phyloP scores from a whole-genome alignment of 2,888 invertebrate genomes.

The Heliothis peltigera region DNA sequence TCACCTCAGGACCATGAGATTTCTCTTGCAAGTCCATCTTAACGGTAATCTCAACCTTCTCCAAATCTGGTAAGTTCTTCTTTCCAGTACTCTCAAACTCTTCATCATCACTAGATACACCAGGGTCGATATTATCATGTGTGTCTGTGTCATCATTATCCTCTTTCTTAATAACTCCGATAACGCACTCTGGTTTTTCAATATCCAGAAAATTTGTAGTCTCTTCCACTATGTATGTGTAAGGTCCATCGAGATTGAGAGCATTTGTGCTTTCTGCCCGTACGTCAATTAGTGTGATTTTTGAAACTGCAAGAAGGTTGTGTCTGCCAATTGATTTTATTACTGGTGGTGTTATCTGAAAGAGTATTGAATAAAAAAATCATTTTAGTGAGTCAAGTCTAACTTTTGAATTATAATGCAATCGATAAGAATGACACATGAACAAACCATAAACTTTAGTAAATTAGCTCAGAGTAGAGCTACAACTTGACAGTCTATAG shows the following conservation, averaged over 20 bases:
- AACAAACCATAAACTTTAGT: too few relatives aligned
- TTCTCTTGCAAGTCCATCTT: slow-evolving; percentile 28
- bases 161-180: slow-evolving; percentile 72
- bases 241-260: slow-evolving; percentile 32
- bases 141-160: slow-evolving; percentile 56
- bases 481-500: too few relatives aligned
- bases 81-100: slow-evolving; percentile 72
- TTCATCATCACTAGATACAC: slow-evolving; percentile 67
- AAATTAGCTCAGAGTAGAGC: too few relatives aligned
- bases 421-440: too few relatives aligned
- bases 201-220: slow-evolving; percentile 32
- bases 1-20: slow-evolving; percentile 24
- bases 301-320: slow-evolving; percentile 63
- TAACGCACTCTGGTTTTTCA: slow-evolving; percentile 26
- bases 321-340: slow-evolving; percentile 70
- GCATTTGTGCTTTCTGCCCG: slow-evolving; percentile 38
- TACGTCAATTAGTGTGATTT: slow-evolving; percentile 47
- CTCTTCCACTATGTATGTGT: slow-evolving; percentile 32
- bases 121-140: slow-evolving; percentile 64
- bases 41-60: slow-evolving; percentile 44
- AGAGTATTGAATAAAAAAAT: slow-evolving; percentile 6
- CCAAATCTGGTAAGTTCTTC: slow-evolving; percentile 63
- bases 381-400: too few relatives aligned
- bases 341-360: slow-evolving; percentile 67
- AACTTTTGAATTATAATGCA: too few relatives aligned